Conservation (phyloP, 2,113 vertebrate species). For the Butorides virescens region DNA sequence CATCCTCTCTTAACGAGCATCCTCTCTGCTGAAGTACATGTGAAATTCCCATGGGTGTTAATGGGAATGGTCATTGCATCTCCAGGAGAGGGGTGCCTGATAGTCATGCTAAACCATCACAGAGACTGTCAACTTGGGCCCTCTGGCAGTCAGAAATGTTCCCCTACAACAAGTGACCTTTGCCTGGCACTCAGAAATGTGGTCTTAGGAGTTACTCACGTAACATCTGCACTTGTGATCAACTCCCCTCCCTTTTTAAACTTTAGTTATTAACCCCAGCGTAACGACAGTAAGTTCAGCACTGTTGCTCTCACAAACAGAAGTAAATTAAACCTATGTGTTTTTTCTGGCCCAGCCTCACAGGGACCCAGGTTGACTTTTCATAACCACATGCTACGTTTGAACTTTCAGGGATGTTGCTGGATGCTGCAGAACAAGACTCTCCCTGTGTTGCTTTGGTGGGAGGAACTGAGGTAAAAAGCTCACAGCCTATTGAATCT, state of each 20-base stretch:
- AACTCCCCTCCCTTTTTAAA: slow-evolving; percentile 1
- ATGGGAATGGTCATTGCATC: background rate
- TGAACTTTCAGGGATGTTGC: slow-evolving; percentile 27
- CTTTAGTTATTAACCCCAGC: background rate
- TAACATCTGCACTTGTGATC: background rate
- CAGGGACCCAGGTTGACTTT: background rate
- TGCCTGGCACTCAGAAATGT: background rate
- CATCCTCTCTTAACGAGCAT: background rate
- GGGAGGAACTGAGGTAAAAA: background rate
- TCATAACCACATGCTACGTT: background rate
- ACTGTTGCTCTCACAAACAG: background rate
- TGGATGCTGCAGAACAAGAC: background rate
- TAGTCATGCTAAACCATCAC: background rate
- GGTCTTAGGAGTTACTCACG: background rate
- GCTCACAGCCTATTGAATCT: background rate
- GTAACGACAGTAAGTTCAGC: background rate
- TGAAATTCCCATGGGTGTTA: background rate
- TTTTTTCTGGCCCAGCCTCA: slow-evolving; percentile 9
- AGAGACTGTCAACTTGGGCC: background rate
- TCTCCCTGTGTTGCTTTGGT: background rate
- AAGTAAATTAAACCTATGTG: slow-evolving; percentile 8
- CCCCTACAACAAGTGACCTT: background rate
- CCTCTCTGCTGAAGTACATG: background rate
- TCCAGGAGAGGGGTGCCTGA: background rate
- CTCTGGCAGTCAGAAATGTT: background rate